Base-by-base conservation (phyloP, 2,797 vertebrate species). In the Xiphorhynchus erythropygius region DNA sequence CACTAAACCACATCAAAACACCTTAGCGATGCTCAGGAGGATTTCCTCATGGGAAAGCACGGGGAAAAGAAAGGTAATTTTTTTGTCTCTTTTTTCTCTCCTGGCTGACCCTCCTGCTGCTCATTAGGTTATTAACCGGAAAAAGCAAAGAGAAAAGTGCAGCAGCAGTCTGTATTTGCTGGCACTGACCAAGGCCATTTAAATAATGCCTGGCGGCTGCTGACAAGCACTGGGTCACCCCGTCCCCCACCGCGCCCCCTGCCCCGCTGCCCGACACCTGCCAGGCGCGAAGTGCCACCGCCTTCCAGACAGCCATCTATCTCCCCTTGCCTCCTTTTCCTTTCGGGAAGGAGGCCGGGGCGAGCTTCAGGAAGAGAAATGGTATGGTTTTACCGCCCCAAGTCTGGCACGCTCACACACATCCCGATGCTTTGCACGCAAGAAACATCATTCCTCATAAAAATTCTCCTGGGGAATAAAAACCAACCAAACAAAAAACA, bases 341-440 rank as follows among this genome's bases (percentile, higher is more conserved):
- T 18, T 13, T 3, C 1, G 17, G 33, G 28, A 62, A 55, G 46
- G 44, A 35, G 55, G 24, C 10, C 0, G 4, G 9, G 3, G 16
- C 15, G 4, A n/a, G 42, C 39, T 37, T 42, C 7, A 7, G 32
- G 22, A 79, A 50, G 3, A 69, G 10, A 42, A 88, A 15, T 0
- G 2, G 14, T 4, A 7, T 0, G 4, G 8, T 24, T 77, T 67
- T 11, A 42, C 41, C 23, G 30, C 62, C 27, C 6, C 5, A 3
- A 7, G 18, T 23, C 68, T 6, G 9, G 18, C 47, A 24, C 17
- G 4, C 8, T 62, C n/a, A 7, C 5, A 5, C 1, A 9, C 1
- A 65, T 2, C 19, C 19, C 8, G 4, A 4, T 47, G n/a, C 42
- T 41, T 47, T 25, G 46, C 6, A 0, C 2, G 0, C 14, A 80